These are phyloP conservation scores for Sula dactylatra DNA, from an alignment of 2,113 vertebrate genomes.

Conservation along the genomic window DNA sequence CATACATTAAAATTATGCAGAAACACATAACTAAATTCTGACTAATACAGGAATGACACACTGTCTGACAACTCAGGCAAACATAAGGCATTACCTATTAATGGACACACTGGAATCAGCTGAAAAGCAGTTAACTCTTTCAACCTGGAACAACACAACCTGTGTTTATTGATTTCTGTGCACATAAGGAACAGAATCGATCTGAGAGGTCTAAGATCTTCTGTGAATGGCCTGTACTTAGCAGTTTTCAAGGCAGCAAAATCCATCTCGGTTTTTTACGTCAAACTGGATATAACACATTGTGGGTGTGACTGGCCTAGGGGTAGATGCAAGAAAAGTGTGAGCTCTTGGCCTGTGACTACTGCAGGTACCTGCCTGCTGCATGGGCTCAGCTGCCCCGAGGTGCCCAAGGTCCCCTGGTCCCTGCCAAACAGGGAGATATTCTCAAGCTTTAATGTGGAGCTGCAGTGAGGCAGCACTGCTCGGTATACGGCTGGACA, in stretches of 20 bases:
- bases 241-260: not conserved
- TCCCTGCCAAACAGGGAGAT: not conserved
- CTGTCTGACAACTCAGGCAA: constrained; percentile 9
- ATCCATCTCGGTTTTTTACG: not conserved
- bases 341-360: not conserved
- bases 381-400: not conserved
- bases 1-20: not conserved
- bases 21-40: constrained; percentile 8
- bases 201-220: not conserved
- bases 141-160: not conserved
- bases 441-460: not conserved
- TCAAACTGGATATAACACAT: not conserved
- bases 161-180: not conserved
- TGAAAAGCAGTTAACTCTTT: not conserved
- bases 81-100: not conserved
- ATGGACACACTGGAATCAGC: not conserved
- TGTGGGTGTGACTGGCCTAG: not conserved
- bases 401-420: not conserved
- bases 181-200: not conserved
- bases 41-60: constrained; percentile 42
- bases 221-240: not conserved
- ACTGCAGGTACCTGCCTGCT: too few relatives aligned
- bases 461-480: not conserved
- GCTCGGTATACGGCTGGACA: not conserved
- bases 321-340: not conserved